Base-by-base conservation (phyloP, 2,113 vertebrate genomes). In the Indicator indicator region DNA sequence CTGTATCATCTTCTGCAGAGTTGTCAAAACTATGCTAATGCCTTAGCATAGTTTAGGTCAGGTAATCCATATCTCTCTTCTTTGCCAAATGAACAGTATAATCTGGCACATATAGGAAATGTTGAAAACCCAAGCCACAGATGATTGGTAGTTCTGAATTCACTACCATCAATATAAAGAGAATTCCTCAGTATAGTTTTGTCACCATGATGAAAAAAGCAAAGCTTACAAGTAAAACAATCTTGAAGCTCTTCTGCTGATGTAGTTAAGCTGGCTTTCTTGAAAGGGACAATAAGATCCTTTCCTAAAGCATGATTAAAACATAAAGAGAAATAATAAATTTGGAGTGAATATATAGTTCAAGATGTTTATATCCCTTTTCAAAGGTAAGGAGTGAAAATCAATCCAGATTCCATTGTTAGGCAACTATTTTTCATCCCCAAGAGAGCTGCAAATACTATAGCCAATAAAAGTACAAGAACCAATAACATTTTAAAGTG, bases 381-480 rank as follows among this genome's bases (percentile, higher is more conserved):
- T 94, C 72, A 78, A 91, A 94, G 50, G 54, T 86, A 91, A 77
- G 71, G 82, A 95, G 81, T n/a, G 28, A 95, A 95, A 91, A 90
- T 91, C 62, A 94, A 86, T 86, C 76, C 58, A 36, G 17, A 5
- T 83, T 86, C 20, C 58, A 40, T 54, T 81, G 85, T 17, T 69
- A 38, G 77, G 28, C 24, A 83, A 48, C 26, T 86, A 44, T 88
- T 92, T 92, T 77, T 14, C 12, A 83, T 6, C 28, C 68, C 26
- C 60, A 78, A 50, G 54, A 83, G 72, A 65, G 20, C 32, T 88
- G 48, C 56, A 89, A 88, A 95, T 74, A 86, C 11, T 40, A 33
- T 75, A 88, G 52, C 75, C 62, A 90, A 75, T 88, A 96, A 78
- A 15, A 74, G n/a, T 80, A 83, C 21, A 88, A 91, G 78, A 91